Evolutionary conservation across 2,113 vertebrate genomes (phyloP).

Genomic region (Carlito syrichta): DNA sequence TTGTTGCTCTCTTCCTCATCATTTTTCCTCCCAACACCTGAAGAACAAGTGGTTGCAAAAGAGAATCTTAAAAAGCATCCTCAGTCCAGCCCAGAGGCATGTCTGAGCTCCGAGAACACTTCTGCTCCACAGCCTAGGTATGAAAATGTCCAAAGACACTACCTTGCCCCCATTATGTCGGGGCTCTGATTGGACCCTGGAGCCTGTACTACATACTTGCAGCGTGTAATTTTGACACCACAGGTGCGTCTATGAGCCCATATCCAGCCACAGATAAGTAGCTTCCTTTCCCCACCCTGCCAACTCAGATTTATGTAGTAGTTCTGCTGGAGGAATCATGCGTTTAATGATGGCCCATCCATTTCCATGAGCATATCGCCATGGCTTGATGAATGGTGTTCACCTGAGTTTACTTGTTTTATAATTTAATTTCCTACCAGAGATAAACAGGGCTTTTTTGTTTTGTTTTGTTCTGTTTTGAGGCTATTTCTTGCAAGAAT

Average conservation of each 20-base stretch:
- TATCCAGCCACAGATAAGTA: background rate
- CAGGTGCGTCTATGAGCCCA: background rate
- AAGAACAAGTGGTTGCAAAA: background rate
- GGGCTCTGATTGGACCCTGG: accelerated
- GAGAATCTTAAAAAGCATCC: no score
- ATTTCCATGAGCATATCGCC: accelerated
- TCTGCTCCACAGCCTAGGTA: no score
- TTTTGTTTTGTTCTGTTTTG: no score
- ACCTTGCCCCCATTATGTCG: accelerated
- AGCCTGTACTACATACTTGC: accelerated
- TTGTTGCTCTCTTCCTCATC: background rate
- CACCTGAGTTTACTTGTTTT: background rate
- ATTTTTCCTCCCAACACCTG: background rate
- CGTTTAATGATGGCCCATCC: accelerated
- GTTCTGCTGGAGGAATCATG: background rate
- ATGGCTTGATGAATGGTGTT: background rate
- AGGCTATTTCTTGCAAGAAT: background rate
- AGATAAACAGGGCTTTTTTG: background rate
- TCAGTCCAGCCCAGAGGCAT: background rate
- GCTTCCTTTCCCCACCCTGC: accelerated
- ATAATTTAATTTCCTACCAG: conserved; percentile 16
- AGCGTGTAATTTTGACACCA: background rate
- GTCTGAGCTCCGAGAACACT: background rate
- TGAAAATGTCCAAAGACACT: background rate
- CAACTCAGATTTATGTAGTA: accelerated